Percentiles rank a stretch among this genome's conserved stretches.
Evolutionary conservation across 2,113 vertebrate species (phyloP).

Genomic region (Lonchura striata): DNA sequence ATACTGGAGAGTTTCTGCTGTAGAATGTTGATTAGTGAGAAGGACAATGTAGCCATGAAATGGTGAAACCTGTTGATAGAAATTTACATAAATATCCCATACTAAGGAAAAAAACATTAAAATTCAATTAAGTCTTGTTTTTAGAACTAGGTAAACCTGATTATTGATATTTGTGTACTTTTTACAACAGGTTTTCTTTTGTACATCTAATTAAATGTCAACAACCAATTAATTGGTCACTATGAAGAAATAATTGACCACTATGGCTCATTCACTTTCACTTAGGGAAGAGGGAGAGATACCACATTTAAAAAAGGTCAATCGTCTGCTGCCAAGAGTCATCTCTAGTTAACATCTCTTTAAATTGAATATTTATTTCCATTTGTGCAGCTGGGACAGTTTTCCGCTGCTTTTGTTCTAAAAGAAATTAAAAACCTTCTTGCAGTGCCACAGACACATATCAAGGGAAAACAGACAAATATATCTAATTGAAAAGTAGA

Average conservation of each 20-base stretch:
- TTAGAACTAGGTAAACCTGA: conserved; percentile 29
- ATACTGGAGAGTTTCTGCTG: background rate
- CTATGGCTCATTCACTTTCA: background rate
- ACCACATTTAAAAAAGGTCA: background rate
- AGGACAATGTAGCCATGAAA: background rate
- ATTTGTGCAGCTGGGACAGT: conserved; percentile 9
- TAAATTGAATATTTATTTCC: conserved; percentile 24
- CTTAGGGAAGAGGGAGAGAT: background rate
- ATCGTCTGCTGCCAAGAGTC: background rate
- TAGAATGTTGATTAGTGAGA: background rate
- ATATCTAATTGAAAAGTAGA: background rate
- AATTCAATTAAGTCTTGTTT: conserved; percentile 1
- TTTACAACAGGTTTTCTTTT: background rate
- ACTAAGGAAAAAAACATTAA: background rate
- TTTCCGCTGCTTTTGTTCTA: background rate
- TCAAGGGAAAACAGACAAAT: conserved; percentile 18
- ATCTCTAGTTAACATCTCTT: background rate
- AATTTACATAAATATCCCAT: background rate
- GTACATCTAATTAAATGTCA: conserved; percentile 26
- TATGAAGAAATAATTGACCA: conserved; percentile 37
- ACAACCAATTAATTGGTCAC: background rate
- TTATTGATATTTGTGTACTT: conserved; percentile 29
- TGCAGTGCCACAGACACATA: background rate
- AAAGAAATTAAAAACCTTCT: conserved; percentile 25
- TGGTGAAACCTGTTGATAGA: background rate